Conservation (phyloP, 2,888 invertebrate species). For the Halocaridina rubra region DNA sequence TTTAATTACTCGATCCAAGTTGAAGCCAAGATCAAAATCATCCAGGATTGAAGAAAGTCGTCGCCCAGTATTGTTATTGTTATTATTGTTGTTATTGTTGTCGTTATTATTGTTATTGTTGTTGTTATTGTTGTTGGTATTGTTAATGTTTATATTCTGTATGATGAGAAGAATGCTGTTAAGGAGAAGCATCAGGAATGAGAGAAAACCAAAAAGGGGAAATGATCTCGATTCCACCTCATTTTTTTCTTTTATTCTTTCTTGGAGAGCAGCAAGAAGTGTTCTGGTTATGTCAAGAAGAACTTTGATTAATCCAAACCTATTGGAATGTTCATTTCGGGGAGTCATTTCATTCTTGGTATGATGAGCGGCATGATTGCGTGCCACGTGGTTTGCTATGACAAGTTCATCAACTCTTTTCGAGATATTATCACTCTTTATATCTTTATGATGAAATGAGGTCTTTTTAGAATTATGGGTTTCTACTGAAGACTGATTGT, state of each 20-base stretch:
- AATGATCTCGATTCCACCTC: not conserved
- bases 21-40: too few relatives aligned
- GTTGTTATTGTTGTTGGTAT: constrained; percentile 44
- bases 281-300: not conserved
- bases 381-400: too few relatives aligned
- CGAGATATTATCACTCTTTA: too few relatives aligned
- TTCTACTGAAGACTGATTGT: too few relatives aligned
- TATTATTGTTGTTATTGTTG: constrained; percentile 7
- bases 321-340: too few relatives aligned
- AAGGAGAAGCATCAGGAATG: constrained; percentile 30
- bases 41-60: not conserved
- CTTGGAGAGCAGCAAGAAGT: not conserved
- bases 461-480: too few relatives aligned
- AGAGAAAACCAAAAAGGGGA: constrained; percentile 26
- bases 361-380: too few relatives aligned
- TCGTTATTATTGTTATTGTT: constrained; percentile 31
- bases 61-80: not conserved
- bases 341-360: too few relatives aligned
- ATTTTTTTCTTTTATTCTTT: not conserved
- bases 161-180: constrained; percentile 35
- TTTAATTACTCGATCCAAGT: too few relatives aligned
- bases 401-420: too few relatives aligned
- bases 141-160: constrained; percentile 37
- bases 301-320: too few relatives aligned
- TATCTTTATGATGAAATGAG: too few relatives aligned